These are phyloP conservation scores for Odontothrips loti DNA, from an alignment of 2,888 invertebrate species.

Conservation along the genomic window DNA sequence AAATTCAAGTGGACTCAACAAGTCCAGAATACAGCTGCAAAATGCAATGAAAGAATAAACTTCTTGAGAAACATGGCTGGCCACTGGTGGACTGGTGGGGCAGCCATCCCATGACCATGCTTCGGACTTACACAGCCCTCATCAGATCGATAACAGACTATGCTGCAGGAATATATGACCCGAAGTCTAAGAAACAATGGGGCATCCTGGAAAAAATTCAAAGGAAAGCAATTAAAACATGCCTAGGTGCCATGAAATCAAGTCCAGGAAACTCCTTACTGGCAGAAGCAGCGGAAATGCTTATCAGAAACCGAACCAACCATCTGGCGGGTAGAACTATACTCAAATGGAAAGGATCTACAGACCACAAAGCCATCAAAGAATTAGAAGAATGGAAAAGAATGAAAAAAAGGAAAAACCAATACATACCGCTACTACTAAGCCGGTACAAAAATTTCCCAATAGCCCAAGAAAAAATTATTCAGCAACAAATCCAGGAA, in stretches of 20 bases:
- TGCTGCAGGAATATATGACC: slow-evolving; percentile 27
- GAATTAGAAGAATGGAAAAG: background rate
- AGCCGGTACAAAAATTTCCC: background rate
- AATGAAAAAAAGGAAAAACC: background rate
- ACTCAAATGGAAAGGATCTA: background rate
- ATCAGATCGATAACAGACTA: slow-evolving; percentile 32
- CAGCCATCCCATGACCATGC: background rate
- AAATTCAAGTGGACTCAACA: slow-evolving; percentile 1
- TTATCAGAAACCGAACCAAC: background rate
- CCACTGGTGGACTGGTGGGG: slow-evolving; percentile 29
- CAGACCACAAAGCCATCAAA: background rate
- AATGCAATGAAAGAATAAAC: slow-evolving; percentile 18
- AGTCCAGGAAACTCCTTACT: slow-evolving; percentile 24
- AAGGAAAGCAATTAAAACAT: slow-evolving; percentile 15
- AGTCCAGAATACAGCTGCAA: background rate
- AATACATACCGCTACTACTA: background rate
- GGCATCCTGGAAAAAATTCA: slow-evolving; percentile 19
- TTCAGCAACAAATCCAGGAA: background rate
- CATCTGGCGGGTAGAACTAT: background rate
- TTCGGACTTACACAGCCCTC: slow-evolving; percentile 20
- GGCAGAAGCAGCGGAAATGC: slow-evolving; percentile 29
- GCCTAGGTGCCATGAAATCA: slow-evolving; percentile 31
- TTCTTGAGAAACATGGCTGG: background rate
- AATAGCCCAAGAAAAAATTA: background rate
- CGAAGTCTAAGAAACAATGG: background rate